These are phyloP conservation scores for Trematocara nigrifrons DNA, from an alignment of 2,113 vertebrate species.

Conservation along the genomic window DNA sequence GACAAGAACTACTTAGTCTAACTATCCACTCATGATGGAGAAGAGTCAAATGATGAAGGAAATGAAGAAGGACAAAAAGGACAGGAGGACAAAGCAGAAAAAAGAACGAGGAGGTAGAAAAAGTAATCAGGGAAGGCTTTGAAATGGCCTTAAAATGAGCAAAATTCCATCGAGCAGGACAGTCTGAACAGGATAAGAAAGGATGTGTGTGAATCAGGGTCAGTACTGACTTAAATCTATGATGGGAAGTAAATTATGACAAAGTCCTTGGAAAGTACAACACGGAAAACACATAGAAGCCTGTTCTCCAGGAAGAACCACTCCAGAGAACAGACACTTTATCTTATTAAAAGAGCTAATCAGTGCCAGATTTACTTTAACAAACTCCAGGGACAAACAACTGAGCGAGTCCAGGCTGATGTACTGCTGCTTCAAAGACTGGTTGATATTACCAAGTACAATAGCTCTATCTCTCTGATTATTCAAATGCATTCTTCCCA, in stretches of 20 bases:
- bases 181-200: slow-evolving; percentile 1
- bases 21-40: slow-evolving; percentile 28
- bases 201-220: slow-evolving; percentile 32
- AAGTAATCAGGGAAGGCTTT: slow-evolving; percentile 20
- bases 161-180: slow-evolving; percentile 29
- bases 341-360: slow-evolving; percentile 38
- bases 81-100: neutral
- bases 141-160: slow-evolving; percentile 43
- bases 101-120: neutral
- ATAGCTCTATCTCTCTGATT: neutral
- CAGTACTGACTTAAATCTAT: slow-evolving; percentile 49
- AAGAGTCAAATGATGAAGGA: slow-evolving; percentile 21
- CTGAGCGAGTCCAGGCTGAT: neutral
- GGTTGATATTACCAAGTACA: neutral
- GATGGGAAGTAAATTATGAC: slow-evolving; percentile 51
- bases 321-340: slow-evolving; percentile 2
- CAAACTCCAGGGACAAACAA: slow-evolving; percentile 35
- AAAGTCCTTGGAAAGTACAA: slow-evolving; percentile 41
- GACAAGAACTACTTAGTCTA: slow-evolving; percentile 60
- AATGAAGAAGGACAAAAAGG: slow-evolving; percentile 37
- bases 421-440: neutral
- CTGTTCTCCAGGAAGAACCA: neutral
- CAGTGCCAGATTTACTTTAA: slow-evolving; percentile 34
- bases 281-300: neutral
- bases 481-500: neutral